Conservation (phyloP, 2,797 vertebrate species). For the Kryptopterus vitreolus region DNA sequence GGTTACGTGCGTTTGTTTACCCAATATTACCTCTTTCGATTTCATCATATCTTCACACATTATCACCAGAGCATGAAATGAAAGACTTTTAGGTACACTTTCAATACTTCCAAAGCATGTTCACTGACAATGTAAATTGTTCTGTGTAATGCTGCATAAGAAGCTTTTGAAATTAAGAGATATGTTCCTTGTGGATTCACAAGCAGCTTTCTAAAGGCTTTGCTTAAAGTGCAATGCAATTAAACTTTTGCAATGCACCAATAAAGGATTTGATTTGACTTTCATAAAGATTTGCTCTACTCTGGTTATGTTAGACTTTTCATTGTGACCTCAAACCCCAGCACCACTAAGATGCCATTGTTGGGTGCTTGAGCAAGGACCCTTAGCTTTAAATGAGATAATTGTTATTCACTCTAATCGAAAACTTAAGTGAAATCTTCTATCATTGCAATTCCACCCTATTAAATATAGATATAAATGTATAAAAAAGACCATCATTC, state of each 20-base stretch:
- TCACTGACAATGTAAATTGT: not conserved
- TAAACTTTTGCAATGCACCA: too few species aligned
- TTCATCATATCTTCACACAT: conserved; percentile 19
- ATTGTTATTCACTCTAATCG: too few species aligned
- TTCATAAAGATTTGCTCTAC: too few species aligned
- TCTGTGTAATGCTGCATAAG: not conserved
- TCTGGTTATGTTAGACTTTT: too few species aligned
- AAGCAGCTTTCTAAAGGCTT: not conserved
- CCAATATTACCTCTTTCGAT: not conserved
- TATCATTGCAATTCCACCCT: not conserved
- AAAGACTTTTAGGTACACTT: conserved; percentile 19
- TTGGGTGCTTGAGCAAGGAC: too few species aligned
- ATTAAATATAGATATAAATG: not conserved
- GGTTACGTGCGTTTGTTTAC: not conserved
- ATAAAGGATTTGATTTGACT: too few species aligned
- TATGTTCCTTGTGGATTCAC: conserved; percentile 24
- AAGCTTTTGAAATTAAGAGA: conserved; percentile 16
- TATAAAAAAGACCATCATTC: not conserved
- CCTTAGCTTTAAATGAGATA: too few species aligned
- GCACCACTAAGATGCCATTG: too few species aligned
- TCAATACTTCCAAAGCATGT: conserved; percentile 8
- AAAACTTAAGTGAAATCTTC: not conserved
- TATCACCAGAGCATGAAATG: not conserved
- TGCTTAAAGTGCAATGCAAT: too few species aligned
- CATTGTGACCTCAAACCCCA: too few species aligned